Conservation (phyloP, 2,797 vertebrate species). For the Pseudochirops cupreus region DNA sequence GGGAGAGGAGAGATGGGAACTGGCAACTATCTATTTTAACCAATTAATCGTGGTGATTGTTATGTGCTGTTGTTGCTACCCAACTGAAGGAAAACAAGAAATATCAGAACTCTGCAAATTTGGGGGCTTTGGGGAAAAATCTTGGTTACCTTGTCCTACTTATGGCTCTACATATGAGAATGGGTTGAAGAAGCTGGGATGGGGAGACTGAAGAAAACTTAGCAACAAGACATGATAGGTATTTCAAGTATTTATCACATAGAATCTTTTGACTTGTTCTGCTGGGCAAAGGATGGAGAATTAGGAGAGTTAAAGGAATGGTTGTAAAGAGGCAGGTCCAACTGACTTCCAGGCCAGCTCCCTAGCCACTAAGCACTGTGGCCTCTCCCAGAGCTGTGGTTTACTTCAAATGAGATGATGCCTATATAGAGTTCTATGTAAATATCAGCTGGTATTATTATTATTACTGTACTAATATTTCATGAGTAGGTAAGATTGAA, state of each 20-base stretch:
- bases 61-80: background rate
- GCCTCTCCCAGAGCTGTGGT: background rate
- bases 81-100: background rate
- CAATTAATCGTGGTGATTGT: background rate
- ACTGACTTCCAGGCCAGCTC: background rate
- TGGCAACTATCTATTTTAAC: background rate
- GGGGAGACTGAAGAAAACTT: background rate
- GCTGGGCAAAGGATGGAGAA: too few relatives aligned
- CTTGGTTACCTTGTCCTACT: background rate
- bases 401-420: background rate
- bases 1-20: background rate
- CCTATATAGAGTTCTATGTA: background rate
- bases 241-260: background rate
- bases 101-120: background rate
- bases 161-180: background rate
- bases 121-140: background rate
- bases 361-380: background rate
- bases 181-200: background rate
- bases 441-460: background rate
- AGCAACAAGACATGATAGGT: background rate
- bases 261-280: background rate
- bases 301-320: background rate
- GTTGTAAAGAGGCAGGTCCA: background rate
- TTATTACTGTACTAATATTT: background rate
- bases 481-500: background rate